Percentiles rank a stretch among this genome's conserved stretches.
Conservation (phyloP, 2,113 vertebrate species). For the Cynoglossus semilaevis region DNA sequence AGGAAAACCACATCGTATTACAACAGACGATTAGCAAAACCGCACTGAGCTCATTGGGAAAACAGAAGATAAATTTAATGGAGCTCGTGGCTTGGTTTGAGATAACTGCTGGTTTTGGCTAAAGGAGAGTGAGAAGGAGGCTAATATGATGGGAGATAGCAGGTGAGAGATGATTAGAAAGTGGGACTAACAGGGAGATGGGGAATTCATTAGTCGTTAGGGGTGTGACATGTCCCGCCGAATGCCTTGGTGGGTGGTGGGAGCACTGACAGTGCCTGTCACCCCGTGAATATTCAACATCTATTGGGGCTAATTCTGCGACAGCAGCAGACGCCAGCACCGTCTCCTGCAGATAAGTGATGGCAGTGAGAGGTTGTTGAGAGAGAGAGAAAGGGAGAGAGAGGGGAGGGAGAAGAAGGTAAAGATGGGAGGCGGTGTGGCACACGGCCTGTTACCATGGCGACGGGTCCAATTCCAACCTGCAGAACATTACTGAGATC, state of each 20-base stretch:
- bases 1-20: constrained; percentile 9
- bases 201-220: constrained; percentile 32
- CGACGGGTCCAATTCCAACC: constrained; percentile 59
- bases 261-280: constrained; percentile 21
- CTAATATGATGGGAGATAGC: neutral
- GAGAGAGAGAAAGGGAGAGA: neutral
- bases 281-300: constrained; percentile 38
- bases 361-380: constrained; percentile 34
- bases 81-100: neutral
- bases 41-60: constrained; percentile 18
- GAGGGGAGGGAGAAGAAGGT: constrained; percentile 3
- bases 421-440: constrained; percentile 44
- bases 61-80: neutral
- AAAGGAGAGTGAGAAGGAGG: constrained; percentile 15
- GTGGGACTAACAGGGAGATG: constrained; percentile 19
- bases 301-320: constrained; percentile 15
- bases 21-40: constrained; percentile 28
- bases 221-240: constrained; percentile 10
- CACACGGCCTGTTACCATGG: constrained; percentile 75
- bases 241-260: constrained; percentile 15
- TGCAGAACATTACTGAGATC: constrained; percentile 59
- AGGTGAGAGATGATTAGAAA: constrained; percentile 14
- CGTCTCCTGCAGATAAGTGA: constrained; percentile 35
- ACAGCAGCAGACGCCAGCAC: constrained; percentile 30
- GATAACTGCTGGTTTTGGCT: constrained; percentile 13